A percentile compares a stretch with the other conserved stretches of the same genome.
These are phyloP conservation scores for Drosophila miranda DNA, from an alignment of 1,140 invertebrate species.

Conservation along the genomic window DNA sequence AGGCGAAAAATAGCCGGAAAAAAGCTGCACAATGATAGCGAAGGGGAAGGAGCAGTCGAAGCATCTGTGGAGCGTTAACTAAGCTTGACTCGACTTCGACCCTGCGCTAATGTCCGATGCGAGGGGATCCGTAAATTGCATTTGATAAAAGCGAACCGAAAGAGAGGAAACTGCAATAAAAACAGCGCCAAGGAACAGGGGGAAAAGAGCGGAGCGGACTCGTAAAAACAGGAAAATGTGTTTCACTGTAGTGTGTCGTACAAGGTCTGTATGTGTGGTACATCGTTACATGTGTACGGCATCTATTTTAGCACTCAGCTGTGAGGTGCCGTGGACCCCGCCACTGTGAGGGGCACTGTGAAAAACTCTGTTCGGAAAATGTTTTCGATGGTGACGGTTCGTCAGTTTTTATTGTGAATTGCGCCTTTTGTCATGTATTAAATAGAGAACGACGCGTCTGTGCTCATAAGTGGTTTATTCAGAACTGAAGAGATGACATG, in stretches of 20 bases:
- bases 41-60: not conserved
- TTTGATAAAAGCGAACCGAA: constrained; percentile 47
- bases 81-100: constrained; percentile 39
- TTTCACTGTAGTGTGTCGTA: constrained; percentile 21
- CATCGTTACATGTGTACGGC: constrained; percentile 42
- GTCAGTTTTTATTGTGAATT: too few relatives aligned
- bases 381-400: constrained; percentile 21
- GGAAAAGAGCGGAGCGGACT: not conserved
- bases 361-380: constrained; percentile 54
- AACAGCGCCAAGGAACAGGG: not conserved
- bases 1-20: constrained; percentile 46
- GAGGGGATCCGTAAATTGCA: constrained; percentile 54
- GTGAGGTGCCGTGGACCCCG: constrained; percentile 23
- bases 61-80: constrained; percentile 28
- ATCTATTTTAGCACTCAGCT: constrained; percentile 45
- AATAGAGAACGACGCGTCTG: too few relatives aligned
- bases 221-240: constrained; percentile 47
- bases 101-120: constrained; percentile 42
- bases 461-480: too few relatives aligned
- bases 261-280: constrained; percentile 13
- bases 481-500: too few relatives aligned
- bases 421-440: too few relatives aligned
- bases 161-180: constrained; percentile 46
- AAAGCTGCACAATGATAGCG: constrained; percentile 12
- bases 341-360: constrained; percentile 3